Percentiles rank a stretch among this genome's conserved stretches.
Conservation (phyloP, 2,888 invertebrate species). For the Microctonus aethiopoides region DNA sequence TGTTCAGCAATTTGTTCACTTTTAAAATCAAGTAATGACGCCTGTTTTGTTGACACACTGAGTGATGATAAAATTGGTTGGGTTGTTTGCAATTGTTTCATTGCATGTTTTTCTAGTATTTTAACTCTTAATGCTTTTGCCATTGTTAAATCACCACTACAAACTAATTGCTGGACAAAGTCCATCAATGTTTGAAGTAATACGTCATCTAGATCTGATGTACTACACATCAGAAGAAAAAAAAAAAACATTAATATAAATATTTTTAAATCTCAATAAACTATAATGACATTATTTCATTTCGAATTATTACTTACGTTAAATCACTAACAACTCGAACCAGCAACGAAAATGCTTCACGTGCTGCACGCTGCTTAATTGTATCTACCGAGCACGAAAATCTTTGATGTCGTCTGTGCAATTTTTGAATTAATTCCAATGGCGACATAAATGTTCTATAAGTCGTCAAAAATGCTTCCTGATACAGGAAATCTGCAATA, state of each 20-base stretch:
- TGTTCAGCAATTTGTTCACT: constrained; percentile 96
- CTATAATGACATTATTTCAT: too few species aligned
- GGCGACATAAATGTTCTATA: constrained; percentile 96
- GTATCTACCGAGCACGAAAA: constrained; percentile 78
- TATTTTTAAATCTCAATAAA: too few species aligned
- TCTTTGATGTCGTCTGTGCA: constrained; percentile 82
- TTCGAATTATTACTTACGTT: constrained; percentile 90
- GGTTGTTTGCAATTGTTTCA: constrained; percentile 69
- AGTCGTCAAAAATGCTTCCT: constrained; percentile 98
- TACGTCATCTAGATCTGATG: constrained; percentile 84
- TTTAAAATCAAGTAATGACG: constrained; percentile 90
- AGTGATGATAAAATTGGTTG: constrained; percentile 68
- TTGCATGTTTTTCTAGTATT: constrained; percentile 86
- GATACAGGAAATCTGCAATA: constrained; percentile 85
- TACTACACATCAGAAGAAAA: constrained; percentile 70
- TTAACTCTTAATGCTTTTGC: constrained; percentile 91
- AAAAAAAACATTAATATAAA: too few species aligned
- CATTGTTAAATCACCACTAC: constrained; percentile 90
- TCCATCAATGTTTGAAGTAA: constrained; percentile 88
- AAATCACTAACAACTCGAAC: constrained; percentile 96
- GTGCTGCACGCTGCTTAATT: constrained; percentile 80
- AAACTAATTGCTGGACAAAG: constrained; percentile 93
- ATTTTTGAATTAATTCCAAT: constrained; percentile 84
- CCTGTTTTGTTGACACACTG: constrained; percentile 71
- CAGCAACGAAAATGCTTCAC: constrained; percentile 91